A percentile compares a stretch with the other conserved stretches of the same genome.
Evolutionary conservation across 2,797 vertebrate species (phyloP).

Genomic region (Silurus lanzhouensis): DNA sequence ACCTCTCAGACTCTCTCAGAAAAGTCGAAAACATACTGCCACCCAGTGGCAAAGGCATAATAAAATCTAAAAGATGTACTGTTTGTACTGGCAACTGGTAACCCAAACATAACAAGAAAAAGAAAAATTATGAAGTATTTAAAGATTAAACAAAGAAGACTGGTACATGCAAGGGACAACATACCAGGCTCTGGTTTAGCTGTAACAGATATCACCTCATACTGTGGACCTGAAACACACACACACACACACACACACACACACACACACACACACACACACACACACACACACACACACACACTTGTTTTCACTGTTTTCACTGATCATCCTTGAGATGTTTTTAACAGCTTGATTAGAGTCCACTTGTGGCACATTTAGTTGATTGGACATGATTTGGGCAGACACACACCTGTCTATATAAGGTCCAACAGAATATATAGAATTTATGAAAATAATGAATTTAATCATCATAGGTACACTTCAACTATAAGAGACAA

Average conservation of each 20-base stretch:
- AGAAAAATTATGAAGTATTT: not conserved
- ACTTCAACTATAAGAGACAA: no score
- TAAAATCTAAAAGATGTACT: not conserved
- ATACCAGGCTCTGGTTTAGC: constrained; percentile 37
- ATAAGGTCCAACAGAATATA: no score
- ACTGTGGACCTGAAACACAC: constrained; percentile 48
- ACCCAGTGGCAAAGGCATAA: not conserved
- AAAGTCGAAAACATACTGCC: no score
- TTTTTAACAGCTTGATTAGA: no score
- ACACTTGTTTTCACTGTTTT: no score
- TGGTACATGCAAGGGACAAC: not conserved
- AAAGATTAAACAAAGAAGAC: not conserved
- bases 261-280: not conserved
- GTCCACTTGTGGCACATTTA: no score
- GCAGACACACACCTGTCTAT: no score
- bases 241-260: constrained; percentile 25
- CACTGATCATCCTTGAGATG: no score
- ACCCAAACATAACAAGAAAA: not conserved
- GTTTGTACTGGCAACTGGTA: not conserved
- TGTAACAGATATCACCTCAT: constrained; percentile 3
- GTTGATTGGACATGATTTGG: no score
- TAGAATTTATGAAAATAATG: no score
- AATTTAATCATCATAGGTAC: no score
- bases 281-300: constrained; percentile 15
- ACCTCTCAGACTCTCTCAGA: no score